Evolutionary conservation across 2,113 vertebrate species (phyloP).

Genomic region (Dromaius novaehollandiae): DNA sequence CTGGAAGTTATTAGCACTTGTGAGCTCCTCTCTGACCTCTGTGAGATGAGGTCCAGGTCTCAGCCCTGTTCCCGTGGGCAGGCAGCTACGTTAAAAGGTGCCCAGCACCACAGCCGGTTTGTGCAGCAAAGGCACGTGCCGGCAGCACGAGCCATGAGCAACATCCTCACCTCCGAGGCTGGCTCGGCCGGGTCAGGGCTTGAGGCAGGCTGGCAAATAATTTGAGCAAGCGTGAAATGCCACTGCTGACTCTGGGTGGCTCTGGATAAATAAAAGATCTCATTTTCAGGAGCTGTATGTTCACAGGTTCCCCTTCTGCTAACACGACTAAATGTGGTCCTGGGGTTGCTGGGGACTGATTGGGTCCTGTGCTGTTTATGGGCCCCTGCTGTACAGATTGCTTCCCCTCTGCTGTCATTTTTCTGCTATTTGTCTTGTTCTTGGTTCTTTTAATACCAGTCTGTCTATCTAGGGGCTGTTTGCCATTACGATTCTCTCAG

Average conservation of each 20-base stretch:
- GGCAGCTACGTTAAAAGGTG: not conserved
- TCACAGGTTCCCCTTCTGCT: not conserved
- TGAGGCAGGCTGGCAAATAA: not conserved
- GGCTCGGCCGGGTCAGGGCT: not conserved
- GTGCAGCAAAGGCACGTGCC: not conserved
- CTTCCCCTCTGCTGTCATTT: not conserved
- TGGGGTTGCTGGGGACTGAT: not conserved
- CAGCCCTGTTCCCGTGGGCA: not conserved
- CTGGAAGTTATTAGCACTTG: not conserved
- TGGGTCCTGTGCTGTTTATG: not conserved
- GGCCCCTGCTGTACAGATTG: not conserved
- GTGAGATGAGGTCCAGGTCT: not conserved
- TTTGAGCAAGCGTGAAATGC: not conserved
- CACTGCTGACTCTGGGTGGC: not conserved
- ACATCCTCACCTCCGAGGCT: not conserved
- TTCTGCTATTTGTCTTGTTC: not conserved
- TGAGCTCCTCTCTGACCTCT: slow-evolving; percentile 21
- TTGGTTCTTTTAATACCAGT: not conserved
- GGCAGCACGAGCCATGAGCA: not conserved
- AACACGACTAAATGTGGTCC: not conserved
- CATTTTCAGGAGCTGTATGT: not conserved
- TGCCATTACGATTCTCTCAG: not conserved
- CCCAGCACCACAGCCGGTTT: not conserved
- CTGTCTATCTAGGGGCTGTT: not conserved
- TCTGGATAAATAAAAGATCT: not conserved